Conservation (phyloP, 2,888 invertebrate genomes). For the Ashinkailepas kermadecensis region DNA sequence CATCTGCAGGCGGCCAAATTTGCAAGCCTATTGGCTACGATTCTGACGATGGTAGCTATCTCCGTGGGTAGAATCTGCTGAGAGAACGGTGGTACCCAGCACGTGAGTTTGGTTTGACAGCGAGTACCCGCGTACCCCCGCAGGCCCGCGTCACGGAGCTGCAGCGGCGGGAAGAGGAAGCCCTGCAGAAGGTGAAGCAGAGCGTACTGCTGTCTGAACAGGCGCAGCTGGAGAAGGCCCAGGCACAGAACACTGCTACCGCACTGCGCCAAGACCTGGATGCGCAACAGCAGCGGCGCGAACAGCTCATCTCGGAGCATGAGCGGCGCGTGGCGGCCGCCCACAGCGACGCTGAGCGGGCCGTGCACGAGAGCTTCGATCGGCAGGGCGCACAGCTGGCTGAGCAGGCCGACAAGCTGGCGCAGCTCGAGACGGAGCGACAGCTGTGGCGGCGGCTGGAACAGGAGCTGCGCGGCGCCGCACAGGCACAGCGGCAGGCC, state of each 20-base stretch:
- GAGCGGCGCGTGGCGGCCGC: background rate
- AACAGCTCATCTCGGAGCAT: background rate
- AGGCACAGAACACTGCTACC: background rate
- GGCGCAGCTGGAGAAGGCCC: constrained; percentile 6
- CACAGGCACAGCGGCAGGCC: background rate
- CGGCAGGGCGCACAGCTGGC: background rate
- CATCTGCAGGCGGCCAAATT: too few species aligned
- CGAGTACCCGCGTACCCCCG: background rate
- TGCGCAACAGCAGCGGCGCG: background rate
- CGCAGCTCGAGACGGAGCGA: background rate
- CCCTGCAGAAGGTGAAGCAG: background rate
- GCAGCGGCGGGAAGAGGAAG: background rate
- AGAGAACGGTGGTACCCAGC: too few species aligned
- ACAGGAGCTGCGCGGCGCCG: background rate
- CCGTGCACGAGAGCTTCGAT: background rate
- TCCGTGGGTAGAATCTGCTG: too few species aligned
- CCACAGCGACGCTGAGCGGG: background rate
- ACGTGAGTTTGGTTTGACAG: too few species aligned
- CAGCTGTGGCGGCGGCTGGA: background rate
- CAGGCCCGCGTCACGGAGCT: background rate
- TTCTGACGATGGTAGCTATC: too few species aligned
- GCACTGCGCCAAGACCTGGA: background rate
- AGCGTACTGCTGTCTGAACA: background rate
- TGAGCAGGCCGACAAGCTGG: background rate
- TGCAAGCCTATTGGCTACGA: too few species aligned